Percentiles rank a stretch among this genome's conserved stretches.
Conservation (phyloP, 2,888 invertebrate genomes). For the Tethea ocularis region DNA sequence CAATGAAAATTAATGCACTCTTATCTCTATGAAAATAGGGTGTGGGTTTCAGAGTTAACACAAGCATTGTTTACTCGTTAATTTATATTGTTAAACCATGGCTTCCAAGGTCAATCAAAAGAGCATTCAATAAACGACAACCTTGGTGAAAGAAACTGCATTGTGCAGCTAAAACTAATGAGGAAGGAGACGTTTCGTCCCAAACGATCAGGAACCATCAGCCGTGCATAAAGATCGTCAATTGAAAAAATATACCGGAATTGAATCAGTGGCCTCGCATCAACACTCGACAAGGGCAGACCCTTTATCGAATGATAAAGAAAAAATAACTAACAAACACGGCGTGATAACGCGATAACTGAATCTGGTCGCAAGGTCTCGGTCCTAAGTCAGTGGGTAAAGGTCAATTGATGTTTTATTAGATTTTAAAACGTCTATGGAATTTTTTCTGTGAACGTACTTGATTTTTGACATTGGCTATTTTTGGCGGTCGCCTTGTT, state of each 20-base stretch:
- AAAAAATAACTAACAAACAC: conserved; percentile 49
- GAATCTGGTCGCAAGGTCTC: conserved; percentile 63
- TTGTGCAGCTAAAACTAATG: conserved; percentile 50
- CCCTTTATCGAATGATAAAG: conserved; percentile 74
- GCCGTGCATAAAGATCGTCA: conserved; percentile 60
- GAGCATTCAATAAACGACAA: conserved; percentile 24
- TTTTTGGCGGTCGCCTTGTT: conserved; percentile 12
- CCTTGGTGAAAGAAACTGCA: conserved; percentile 49
- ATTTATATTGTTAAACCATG: background rate
- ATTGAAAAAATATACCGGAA: conserved; percentile 65
- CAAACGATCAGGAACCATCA: conserved; percentile 55
- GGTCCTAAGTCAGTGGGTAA: conserved; percentile 65
- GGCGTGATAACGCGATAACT: conserved; percentile 57
- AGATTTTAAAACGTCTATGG: conserved; percentile 36
- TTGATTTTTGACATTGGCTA: conserved; percentile 19
- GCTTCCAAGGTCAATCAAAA: conserved; percentile 25
- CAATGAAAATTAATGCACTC: too few species aligned
- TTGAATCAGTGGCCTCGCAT: conserved; percentile 51
- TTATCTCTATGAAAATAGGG: background rate
- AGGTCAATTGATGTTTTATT: conserved; percentile 60
- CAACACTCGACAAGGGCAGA: conserved; percentile 62
- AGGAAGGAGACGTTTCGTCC: conserved; percentile 60
- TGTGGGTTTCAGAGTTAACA: background rate
- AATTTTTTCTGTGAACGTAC: conserved; percentile 38
- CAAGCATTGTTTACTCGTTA: background rate